phyloP scores from a whole-genome alignment of 2,888 invertebrate species.

The Mesorhabditis sp. region DNA sequence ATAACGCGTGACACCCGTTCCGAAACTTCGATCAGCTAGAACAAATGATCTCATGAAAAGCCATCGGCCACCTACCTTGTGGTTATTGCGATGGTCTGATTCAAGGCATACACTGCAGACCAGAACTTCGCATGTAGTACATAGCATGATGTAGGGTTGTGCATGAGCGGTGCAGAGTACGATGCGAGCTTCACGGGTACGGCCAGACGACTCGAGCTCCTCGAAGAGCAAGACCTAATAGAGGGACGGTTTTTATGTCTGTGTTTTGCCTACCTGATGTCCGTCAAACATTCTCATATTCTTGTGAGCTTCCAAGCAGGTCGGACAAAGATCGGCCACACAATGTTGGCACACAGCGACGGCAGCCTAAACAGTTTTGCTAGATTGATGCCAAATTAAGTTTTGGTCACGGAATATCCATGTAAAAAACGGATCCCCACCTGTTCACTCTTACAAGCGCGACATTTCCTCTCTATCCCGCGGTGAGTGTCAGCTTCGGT shows the following conservation, averaged over 20 bases:
- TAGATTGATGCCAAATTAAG: background rate
- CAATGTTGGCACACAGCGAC: constrained; percentile 87
- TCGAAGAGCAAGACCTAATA: constrained; percentile 25
- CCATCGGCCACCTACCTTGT: constrained; percentile 18
- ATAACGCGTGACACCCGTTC: constrained; percentile 30
- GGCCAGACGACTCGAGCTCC: constrained; percentile 25
- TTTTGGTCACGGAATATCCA: background rate
- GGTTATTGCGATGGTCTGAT: constrained; percentile 27
- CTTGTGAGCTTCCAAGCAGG: constrained; percentile 90
- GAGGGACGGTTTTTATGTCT: background rate
- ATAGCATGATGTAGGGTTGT: constrained; percentile 29
- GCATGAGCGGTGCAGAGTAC: constrained; percentile 33
- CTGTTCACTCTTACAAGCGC: constrained; percentile 91
- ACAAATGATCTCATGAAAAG: background rate
- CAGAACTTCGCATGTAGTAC: constrained; percentile 36
- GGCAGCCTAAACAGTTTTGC: constrained; percentile 65
- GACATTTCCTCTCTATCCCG: constrained; percentile 69
- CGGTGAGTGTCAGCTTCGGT: constrained; percentile 26
- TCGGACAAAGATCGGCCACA: constrained; percentile 85
- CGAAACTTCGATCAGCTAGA: constrained; percentile 31
- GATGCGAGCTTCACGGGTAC: constrained; percentile 22
- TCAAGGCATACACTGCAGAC: constrained; percentile 36
- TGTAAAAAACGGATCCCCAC: background rate
- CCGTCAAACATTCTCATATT: constrained; percentile 95
- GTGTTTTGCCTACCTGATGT: constrained; percentile 65